Base-by-base conservation (phyloP, 2,797 vertebrate species). In the Danio kyathit region DNA sequence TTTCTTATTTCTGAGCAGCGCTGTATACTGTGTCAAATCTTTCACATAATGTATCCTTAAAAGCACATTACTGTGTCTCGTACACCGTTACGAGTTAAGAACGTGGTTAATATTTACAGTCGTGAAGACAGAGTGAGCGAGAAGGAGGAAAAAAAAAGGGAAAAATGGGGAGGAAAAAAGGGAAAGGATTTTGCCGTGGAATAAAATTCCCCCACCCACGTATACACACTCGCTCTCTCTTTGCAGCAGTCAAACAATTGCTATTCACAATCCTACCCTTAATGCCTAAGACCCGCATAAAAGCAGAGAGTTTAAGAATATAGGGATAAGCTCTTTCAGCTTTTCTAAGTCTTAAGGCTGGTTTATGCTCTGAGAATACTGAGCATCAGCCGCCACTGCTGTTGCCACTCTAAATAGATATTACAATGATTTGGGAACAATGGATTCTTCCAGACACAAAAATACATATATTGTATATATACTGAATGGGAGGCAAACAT, bases 341-440 rank as follows among this genome's bases (percentile, higher is more conserved):
- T 94, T 93, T 93, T 93, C 93, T 92, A 93, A 94, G 92, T 94
- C 93, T 95, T 94, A 94, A 93, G 93, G 91, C 93, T 92, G 93
- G 92, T 94, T 94, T 94, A 94, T 94, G 92, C 93, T 93, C 91
- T 84, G 87, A 94, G 94, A 95, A 95, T 94, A 92, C 93, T 88
- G 89, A 94, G 92, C 94, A 93, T 92, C 89, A 88, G 89, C 92
- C 90, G 91, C 88, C 91, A 90, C 88, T 92, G 92, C 93, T 93
- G 92, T 94, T 94, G 93, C 94, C 93, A 94, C 93, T 94, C 93
- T 95, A 94, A 95, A 95, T 94, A 94, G 94, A 95, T 95, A 95
- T 95, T 95, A 95, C 94, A 95, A 95, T 95, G 94, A 95, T 95
- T 94, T 91, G 92, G 91, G 94, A 94, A 95, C 95, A 95, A 95